Conservation (phyloP, 1,140 invertebrate species). For the Cotesia typhae region DNA sequence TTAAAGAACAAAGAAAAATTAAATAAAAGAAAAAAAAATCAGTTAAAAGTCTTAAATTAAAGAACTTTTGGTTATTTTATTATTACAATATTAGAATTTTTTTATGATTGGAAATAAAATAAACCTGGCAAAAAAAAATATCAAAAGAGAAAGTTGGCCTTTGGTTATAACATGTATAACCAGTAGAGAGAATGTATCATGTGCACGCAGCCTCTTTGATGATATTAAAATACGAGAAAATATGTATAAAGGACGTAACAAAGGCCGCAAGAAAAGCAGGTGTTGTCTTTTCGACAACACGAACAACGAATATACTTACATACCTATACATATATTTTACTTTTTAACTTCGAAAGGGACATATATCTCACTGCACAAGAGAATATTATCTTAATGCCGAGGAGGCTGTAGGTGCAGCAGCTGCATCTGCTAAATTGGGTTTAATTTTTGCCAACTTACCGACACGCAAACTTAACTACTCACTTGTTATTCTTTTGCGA, state of each 20-base stretch:
- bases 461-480: neutral
- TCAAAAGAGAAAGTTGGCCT: neutral
- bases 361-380: neutral
- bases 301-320: constrained; percentile 21
- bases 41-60: no score
- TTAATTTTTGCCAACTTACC: neutral
- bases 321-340: constrained; percentile 8
- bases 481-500: no score
- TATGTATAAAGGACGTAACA: constrained; percentile 22
- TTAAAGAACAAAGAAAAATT: no score
- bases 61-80: no score
- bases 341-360: constrained; percentile 2
- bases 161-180: neutral
- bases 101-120: no score
- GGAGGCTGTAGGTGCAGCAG: neutral
- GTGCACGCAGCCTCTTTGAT: constrained; percentile 29
- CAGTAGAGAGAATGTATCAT: constrained; percentile 33
- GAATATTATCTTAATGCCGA: neutral
- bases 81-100: no score
- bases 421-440: constrained; percentile 7
- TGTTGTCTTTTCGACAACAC: constrained; percentile 37
- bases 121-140: no score
- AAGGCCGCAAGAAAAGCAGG: constrained; percentile 42
- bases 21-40: no score
- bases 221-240: constrained; percentile 26